phyloP scores from a whole-genome alignment of 1,140 invertebrate species.

The Holotrichia oblita region DNA sequence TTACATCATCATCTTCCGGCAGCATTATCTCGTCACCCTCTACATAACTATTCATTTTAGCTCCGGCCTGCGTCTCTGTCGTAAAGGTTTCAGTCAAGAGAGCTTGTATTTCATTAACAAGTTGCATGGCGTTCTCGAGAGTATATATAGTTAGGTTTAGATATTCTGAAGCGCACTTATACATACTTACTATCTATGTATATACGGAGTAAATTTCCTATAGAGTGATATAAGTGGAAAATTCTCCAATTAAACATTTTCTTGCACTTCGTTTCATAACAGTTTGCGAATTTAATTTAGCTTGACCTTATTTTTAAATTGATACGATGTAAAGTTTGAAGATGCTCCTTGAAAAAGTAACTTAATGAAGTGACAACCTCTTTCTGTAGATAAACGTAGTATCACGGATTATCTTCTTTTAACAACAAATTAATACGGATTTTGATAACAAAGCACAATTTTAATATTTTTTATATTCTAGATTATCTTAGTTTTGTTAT shows the following conservation, averaged over 20 bases:
- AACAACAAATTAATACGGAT: no score
- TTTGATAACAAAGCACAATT: no score
- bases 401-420: no score
- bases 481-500: no score
- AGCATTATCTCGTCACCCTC: background rate
- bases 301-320: background rate
- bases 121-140: constrained; percentile 5
- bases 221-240: background rate
- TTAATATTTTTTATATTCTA: no score
- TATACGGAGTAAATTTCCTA: background rate
- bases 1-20: background rate
- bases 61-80: background rate
- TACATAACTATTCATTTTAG: background rate
- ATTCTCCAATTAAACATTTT: constrained; percentile 7
- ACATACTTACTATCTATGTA: background rate
- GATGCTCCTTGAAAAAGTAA: no score
- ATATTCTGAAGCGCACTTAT: background rate
- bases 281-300: background rate
- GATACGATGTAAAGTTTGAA: no score
- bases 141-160: background rate
- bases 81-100: background rate
- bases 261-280: background rate
- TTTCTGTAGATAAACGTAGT: no score
- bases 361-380: no score
- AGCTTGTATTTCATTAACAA: constrained; percentile 17